These are phyloP conservation scores for Ictalurus punctatus DNA, from an alignment of 2,113 vertebrate genomes.

Conservation along the genomic window DNA sequence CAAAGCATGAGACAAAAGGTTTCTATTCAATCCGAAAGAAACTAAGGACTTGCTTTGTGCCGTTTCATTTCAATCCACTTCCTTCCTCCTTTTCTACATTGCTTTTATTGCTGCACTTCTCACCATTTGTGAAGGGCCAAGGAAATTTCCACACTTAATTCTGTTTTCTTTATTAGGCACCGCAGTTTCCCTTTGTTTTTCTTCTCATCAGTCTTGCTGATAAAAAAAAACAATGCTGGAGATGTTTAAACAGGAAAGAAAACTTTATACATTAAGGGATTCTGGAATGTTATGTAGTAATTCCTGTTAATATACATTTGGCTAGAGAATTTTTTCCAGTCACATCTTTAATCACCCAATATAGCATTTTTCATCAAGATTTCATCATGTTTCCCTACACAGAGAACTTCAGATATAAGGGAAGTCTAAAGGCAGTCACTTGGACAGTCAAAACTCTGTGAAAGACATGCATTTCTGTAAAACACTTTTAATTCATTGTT, in stretches of 20 bases:
- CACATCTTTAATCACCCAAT: neutral
- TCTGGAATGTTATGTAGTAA: neutral
- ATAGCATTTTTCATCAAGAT: neutral
- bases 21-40: slow-evolving; percentile 9
- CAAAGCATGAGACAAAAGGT: neutral
- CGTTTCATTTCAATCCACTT: slow-evolving; percentile 8
- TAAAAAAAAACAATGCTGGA: neutral
- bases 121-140: slow-evolving; percentile 23
- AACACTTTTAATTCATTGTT: neutral
- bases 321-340: neutral
- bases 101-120: slow-evolving; percentile 12
- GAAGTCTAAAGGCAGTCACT: neutral
- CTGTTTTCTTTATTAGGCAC: neutral
- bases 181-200: slow-evolving; percentile 3
- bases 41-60: slow-evolving; percentile 3
- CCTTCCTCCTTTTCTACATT: slow-evolving; percentile 3
- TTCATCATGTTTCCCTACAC: neutral
- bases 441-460: neutral
- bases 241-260: slow-evolving; percentile 3
- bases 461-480: neutral
- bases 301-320: neutral
- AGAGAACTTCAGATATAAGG: neutral
- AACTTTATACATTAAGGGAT: neutral
- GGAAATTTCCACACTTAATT: slow-evolving; percentile 24
- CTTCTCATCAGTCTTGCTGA: neutral